Evolutionary conservation across 2,797 vertebrate genomes (phyloP), one percentile per base, ranked within the genome.

Genomic region (Anguilla marmorata): DNA sequence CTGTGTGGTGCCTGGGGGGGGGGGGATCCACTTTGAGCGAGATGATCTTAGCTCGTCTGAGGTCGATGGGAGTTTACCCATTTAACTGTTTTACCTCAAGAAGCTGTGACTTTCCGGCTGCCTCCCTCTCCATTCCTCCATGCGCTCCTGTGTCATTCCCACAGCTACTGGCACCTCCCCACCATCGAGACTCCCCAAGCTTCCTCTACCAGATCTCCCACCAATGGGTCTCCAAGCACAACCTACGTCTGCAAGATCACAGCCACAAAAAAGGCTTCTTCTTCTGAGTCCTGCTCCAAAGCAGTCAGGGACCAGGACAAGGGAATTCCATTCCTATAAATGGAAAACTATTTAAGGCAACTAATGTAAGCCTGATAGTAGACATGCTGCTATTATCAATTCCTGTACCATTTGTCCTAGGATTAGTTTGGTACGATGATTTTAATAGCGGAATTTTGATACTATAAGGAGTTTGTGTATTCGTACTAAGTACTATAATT

Each of bases 121-220:
- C 33, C 16, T 85, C 27, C 7, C 76, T 45, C 37, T 21, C 37
- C 63, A 72, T 45, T 6, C 45, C 63, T 45, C 41, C 84, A 56
- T 48, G 5, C 85, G 14, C 79, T 60, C 66, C 87, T 74, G 74
- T 85, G 85, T 66, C 27, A 60, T 56, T 72, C 69, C 56, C 85
- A 50, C 88, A 91, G 90, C 88, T 91, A 69, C 58, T 86, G 7
- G 52, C 79, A 5, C 56, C 30, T 11, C 41, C 50, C 41, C 24
- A 80, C 14, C 58, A 33, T 21, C 87, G 48, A 74, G 72, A 87
- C n/a, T 16, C 74, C 63, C 89, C 86, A 6, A 76, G 69, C 14
- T 90, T 90, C 66, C 50, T 89, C 54, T 89, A 88, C 88, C 90
- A 90, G 82, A 85, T 89, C 79, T 88, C 86, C 58, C 60, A 85